These are phyloP conservation scores for Cisticola juncidis DNA, from an alignment of 2,113 vertebrate species.

Conservation along the genomic window DNA sequence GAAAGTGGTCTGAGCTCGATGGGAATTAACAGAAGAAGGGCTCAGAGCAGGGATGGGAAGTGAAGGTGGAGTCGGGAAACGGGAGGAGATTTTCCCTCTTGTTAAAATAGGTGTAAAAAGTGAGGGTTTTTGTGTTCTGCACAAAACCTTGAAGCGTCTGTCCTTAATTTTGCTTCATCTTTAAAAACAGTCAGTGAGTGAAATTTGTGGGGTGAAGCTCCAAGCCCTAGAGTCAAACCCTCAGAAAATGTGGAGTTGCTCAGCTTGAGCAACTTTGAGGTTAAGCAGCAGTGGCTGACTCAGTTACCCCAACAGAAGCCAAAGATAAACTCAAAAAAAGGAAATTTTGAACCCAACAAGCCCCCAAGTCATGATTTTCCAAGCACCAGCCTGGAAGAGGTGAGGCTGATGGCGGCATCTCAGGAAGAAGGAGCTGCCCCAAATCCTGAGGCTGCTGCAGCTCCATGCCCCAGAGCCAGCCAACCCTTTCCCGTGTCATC, in stretches of 20 bases:
- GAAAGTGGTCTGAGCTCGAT: neutral
- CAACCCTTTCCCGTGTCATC: neutral
- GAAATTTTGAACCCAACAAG: neutral
- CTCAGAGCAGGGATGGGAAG: neutral
- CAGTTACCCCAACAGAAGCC: neutral
- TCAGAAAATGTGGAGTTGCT: neutral
- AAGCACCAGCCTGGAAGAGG: neutral
- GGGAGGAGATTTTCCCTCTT: neutral
- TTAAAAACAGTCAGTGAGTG: neutral
- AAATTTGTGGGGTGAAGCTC: neutral
- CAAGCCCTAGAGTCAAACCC: neutral
- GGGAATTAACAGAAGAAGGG: neutral
- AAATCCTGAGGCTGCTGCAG: neutral
- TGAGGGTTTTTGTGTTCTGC: neutral
- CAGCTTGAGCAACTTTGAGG: neutral
- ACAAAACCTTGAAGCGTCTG: neutral
- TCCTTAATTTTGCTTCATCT: neutral
- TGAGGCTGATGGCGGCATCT: neutral
- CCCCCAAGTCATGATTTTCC: neutral
- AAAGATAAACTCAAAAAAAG: neutral
- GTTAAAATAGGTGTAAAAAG: neutral
- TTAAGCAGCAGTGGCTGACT: neutral
- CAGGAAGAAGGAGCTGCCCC: neutral
- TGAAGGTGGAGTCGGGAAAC: fast-evolving
- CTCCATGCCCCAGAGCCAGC: neutral